A percentile compares a stretch with the other conserved stretches of the same genome.
These are phyloP conservation scores for Tenebrio molitor DNA, from an alignment of 1,140 invertebrate genomes.

Conservation along the genomic window DNA sequence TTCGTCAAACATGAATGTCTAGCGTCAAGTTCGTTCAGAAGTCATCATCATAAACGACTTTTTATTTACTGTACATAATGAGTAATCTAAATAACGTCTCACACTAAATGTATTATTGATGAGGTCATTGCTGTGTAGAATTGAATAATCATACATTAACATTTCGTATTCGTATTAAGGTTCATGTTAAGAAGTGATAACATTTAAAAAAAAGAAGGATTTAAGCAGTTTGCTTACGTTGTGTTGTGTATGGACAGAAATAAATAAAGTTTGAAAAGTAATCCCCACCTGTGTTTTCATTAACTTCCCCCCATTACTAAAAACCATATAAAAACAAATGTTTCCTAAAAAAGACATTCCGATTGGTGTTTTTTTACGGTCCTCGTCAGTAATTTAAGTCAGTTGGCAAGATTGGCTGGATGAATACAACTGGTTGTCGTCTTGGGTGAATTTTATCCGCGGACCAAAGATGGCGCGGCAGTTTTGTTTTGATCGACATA, in stretches of 20 bases:
- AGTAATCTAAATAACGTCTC: conserved; percentile 7
- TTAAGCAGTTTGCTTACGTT: conserved; percentile 43
- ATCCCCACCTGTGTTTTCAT: background rate
- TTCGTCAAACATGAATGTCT: conserved; percentile 14
- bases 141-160: conserved; percentile 36
- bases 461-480: background rate
- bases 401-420: too few relatives aligned
- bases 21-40: background rate
- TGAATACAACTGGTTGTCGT: too few relatives aligned
- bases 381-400: too few relatives aligned
- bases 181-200: conserved; percentile 42
- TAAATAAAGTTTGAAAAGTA: conserved; percentile 38
- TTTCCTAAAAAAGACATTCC: too few relatives aligned
- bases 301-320: too few relatives aligned
- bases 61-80: conserved; percentile 27
- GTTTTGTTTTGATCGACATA: background rate
- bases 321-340: too few relatives aligned
- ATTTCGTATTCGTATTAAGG: conserved; percentile 42
- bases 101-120: conserved; percentile 32
- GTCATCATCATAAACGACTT: background rate
- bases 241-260: conserved; percentile 41
- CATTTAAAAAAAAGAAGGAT: conserved; percentile 17
- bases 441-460: background rate
- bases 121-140: conserved; percentile 22
- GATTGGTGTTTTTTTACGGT: too few relatives aligned